Evolutionary conservation across 2,797 vertebrate genomes (phyloP), one percentile per base, ranked within the genome.

Genomic region (Erithacus rubecula): DNA sequence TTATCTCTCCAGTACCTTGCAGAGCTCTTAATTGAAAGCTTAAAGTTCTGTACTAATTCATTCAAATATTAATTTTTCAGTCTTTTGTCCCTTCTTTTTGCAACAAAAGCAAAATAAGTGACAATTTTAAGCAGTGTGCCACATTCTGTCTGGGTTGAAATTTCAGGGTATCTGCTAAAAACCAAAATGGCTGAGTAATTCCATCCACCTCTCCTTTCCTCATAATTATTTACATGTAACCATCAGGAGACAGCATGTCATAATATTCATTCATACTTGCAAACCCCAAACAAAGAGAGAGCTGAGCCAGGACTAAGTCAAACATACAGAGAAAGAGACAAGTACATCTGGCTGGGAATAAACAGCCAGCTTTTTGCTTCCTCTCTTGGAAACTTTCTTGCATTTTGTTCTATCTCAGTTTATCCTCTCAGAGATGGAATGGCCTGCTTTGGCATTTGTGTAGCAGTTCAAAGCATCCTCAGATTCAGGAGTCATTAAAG

Each of bases 341-440:
- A 82, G 83, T 87, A 82, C 79, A 93, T 92, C 83, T 94, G 82
- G 47, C 52, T 63, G 21, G 44, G 83, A 93, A 92, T 95, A 94
- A 97, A 96, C 94, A 96, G 77, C 17, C 67, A 84, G 67, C 3
- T 77, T 92, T 92, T 82, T 77, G 67, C 83, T 96, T 96, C 95
- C 93, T 94, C 67, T 94, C 49, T 67, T 93, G 94, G 93, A 95
- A 95, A 82, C 80, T 74, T 93, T 82, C 85, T 82, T 70, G 89
- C 80, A 43, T 82, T 81, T 51, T 81, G n/a, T 47, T 83, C 67
- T 64, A 10, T 65, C 62, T 88, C 59, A 76, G 63, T 90, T 89
- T 94, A 93, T 90, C 69, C 76, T 86, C 77, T 65, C 36, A 29
- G 85, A 90, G 60, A 43, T 37, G 63, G 88, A 93, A 76, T 0